These are phyloP conservation scores for Hippocampus barbouri DNA, from an alignment of 2,113 vertebrate genomes.

Conservation along the genomic window DNA sequence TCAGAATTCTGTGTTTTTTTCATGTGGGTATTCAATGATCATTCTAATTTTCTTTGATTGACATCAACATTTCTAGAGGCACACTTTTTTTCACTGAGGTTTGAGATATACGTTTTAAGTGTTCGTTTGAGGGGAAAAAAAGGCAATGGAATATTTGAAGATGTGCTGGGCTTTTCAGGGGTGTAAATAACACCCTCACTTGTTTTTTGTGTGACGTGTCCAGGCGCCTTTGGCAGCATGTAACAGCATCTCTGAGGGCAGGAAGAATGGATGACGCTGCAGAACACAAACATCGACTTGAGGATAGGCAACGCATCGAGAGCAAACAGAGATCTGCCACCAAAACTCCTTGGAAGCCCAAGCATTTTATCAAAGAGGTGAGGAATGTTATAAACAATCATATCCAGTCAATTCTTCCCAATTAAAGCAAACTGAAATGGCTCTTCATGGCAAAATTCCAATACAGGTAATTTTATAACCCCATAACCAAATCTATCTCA, in stretches of 20 bases:
- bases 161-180: neutral
- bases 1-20: no score
- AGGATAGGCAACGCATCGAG: conserved; percentile 84
- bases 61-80: no score
- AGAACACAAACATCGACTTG: conserved; percentile 84
- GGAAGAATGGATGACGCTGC: conserved; percentile 84
- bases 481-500: no score
- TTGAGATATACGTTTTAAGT: no score
- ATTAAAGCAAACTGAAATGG: neutral
- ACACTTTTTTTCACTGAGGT: no score
- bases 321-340: conserved; percentile 75
- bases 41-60: no score
- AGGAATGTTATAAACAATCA: neutral
- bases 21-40: no score
- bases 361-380: conserved; percentile 90
- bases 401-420: neutral
- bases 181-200: neutral
- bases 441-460: no score
- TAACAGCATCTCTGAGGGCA: conserved; percentile 81
- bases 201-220: neutral
- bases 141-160: neutral
- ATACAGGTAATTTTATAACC: no score
- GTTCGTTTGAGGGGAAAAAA: neutral
- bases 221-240: conserved; percentile 86
- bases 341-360: conserved; percentile 79